Base-by-base conservation (phyloP, 2,797 vertebrate species). In the Amblyraja radiata region DNA sequence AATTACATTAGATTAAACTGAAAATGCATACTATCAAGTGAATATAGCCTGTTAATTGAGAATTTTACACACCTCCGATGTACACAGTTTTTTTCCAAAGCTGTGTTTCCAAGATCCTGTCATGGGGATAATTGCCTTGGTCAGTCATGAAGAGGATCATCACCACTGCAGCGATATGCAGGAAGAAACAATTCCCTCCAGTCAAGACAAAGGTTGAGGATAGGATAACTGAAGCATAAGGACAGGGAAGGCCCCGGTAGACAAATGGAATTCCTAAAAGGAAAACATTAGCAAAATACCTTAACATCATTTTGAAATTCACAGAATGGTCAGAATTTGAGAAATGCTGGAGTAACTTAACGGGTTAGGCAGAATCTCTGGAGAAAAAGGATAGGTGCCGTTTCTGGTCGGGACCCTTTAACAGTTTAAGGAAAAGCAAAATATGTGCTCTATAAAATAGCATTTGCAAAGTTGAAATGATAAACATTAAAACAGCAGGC, bases 131-230 rank as follows among this genome's bases (percentile, higher is more conserved):
- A 96, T 96, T 97, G 91, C 95, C 97, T 25, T 96, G 97, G 93
- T 98, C 98, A 16, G 98, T 96, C 98, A 99, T 99, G 94, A 98
- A 98, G 25, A 98, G 95, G 93, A 98, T 97, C 97, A 99, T 98
- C 93, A 97, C 94, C n/a, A 96, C 94, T 0, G 98, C 97, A 0
- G 97, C 94, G 84, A 97, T 79, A 1, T 96, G 96, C 71, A 98
- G 96, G 93, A 98, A 58, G n/a, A 94, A 93, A 6, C 96, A 93
- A 94, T 98, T 97, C 2, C 96, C 97, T 9, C 96, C 97, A 0
- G 96, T 96, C 94, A 99, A 96, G 94, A 98, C 95, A 58, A 96
- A 98, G 93, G 96, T 96, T 65, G 97, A 97, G 58, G 97, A 96
- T 95, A 99, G 93, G 93, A 98, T 97, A 91, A 97, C 97, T 0